Conservation (phyloP, 2,888 invertebrate genomes). For the Congeria kusceri region DNA sequence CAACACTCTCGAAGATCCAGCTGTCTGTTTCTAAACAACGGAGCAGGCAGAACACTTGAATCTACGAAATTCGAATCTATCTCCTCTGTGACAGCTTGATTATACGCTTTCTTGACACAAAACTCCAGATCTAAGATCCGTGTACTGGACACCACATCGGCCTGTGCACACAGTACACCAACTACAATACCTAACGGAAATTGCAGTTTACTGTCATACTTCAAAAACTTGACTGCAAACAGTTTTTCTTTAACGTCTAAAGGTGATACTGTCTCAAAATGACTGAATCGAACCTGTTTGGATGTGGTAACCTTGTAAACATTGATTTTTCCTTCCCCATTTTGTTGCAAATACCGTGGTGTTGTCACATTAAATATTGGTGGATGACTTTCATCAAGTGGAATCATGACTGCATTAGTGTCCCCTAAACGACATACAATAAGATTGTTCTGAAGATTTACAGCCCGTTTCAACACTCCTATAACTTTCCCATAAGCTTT, state of each 20-base stretch:
- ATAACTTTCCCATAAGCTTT: constrained; percentile 73
- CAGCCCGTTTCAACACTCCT: constrained; percentile 75
- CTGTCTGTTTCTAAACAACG: constrained; percentile 56
- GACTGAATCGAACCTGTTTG: constrained; percentile 71
- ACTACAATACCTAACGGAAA: constrained; percentile 80
- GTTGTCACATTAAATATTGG: constrained; percentile 75
- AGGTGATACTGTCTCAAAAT: constrained; percentile 74
- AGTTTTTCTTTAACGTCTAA: constrained; percentile 69
- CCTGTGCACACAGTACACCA: constrained; percentile 74
- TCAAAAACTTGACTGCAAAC: constrained; percentile 80
- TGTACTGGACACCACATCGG: constrained; percentile 67
- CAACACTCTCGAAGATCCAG: constrained; percentile 67
- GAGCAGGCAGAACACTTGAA: constrained; percentile 62
- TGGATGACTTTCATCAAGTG: constrained; percentile 76
- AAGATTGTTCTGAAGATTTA: constrained; percentile 70
- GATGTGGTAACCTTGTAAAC: constrained; percentile 73
- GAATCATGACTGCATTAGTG: constrained; percentile 78
- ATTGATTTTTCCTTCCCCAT: constrained; percentile 70
- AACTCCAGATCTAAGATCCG: constrained; percentile 77
- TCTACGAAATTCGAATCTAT: constrained; percentile 62
- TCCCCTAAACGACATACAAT: constrained; percentile 80
- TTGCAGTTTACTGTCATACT: constrained; percentile 76
- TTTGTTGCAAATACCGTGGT: constrained; percentile 49
- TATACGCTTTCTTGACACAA: constrained; percentile 67
- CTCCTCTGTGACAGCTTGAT: constrained; percentile 64